Conservation (phyloP, 2,888 invertebrate species). For the Andrena flavipes region DNA sequence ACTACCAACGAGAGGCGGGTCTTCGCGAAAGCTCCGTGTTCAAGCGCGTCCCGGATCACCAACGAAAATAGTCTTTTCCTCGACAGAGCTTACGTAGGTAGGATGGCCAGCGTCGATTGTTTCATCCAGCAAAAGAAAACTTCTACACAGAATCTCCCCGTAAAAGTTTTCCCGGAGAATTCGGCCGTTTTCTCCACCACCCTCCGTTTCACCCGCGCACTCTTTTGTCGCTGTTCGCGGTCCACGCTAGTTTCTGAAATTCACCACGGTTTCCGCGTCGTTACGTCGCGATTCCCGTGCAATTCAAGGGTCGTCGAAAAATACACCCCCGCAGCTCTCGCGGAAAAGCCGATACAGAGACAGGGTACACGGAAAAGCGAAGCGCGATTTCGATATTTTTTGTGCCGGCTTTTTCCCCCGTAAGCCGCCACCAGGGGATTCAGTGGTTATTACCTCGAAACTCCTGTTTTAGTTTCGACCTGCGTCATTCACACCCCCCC, state of each 20-base stretch:
- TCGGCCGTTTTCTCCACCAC: background rate
- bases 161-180: conserved; percentile 26
- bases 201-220: background rate
- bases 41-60: background rate
- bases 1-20: background rate
- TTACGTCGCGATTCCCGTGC: background rate
- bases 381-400: conserved; percentile 35
- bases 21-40: conserved; percentile 9
- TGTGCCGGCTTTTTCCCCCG: background rate
- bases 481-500: background rate
- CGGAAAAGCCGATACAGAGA: conserved; percentile 18
- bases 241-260: background rate
- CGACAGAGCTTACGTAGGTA: background rate
- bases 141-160: conserved; percentile 10
- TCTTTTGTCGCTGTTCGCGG: background rate
- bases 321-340: background rate
- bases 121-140: conserved; percentile 36
- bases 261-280: background rate
- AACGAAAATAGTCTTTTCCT: conserved; percentile 29
- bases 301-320: conserved; percentile 7
- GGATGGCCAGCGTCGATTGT: conserved; percentile 46
- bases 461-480: conserved; percentile 19
- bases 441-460: conserved; percentile 37
- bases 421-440: conserved; percentile 20
- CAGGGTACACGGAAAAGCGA: conserved; percentile 10